Conservation (phyloP, 1,140 invertebrate species). For the Rhopalosiphum maidis region DNA sequence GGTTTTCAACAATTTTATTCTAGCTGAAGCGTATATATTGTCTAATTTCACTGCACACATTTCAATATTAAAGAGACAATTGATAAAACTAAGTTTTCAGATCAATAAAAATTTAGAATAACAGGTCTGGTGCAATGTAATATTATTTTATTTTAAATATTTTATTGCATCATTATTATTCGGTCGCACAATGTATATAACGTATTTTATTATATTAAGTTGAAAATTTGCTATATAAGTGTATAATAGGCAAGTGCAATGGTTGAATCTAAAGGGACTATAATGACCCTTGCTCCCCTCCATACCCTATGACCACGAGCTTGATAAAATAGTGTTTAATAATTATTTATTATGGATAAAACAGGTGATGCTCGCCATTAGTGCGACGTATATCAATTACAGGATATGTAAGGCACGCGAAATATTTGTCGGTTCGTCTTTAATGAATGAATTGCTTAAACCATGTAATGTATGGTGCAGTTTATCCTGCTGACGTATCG, state of each 20-base stretch:
- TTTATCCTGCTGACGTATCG: neutral
- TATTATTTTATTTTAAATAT: too few relatives aligned
- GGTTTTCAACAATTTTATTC: too few relatives aligned
- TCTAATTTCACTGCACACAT: too few relatives aligned
- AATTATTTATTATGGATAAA: neutral
- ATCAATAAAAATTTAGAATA: neutral
- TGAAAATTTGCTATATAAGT: too few relatives aligned
- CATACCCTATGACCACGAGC: neutral
- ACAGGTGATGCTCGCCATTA: neutral
- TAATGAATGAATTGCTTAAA: neutral
- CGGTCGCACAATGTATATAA: too few relatives aligned
- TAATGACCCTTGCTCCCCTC: too few relatives aligned
- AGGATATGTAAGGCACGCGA: neutral
- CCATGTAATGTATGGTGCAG: neutral
- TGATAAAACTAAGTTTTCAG: neutral
- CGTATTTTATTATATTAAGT: too few relatives aligned
- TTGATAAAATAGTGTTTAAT: neutral
- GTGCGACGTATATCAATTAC: conserved; percentile 1
- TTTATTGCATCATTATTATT: too few relatives aligned
- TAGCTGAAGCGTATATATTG: too few relatives aligned
- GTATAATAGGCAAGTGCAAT: neutral
- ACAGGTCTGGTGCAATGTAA: neutral
- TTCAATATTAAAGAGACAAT: neutral
- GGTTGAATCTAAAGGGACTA: neutral
- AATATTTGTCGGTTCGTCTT: neutral